A percentile compares a stretch with the other conserved stretches of the same genome.
Evolutionary conservation across 2,113 vertebrate species (phyloP).

Genomic region (Siniperca knerii): DNA sequence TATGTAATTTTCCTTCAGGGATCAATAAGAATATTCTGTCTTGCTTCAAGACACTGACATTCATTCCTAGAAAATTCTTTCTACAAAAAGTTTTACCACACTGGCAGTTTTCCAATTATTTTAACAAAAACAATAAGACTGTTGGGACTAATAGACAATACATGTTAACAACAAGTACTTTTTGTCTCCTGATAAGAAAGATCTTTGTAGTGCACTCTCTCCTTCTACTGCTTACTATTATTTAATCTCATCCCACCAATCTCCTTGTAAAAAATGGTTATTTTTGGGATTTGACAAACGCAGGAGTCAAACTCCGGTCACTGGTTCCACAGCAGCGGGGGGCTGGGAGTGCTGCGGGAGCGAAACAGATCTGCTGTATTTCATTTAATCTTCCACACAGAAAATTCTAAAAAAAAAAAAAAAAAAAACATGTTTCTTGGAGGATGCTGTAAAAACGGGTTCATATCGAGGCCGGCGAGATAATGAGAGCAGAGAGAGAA

Average conservation of each 20-base stretch:
- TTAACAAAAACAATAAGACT: not conserved
- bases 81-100: not conserved
- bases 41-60: not conserved
- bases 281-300: constrained; percentile 72
- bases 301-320: constrained; percentile 84
- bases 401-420: constrained; percentile 48
- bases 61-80: not conserved
- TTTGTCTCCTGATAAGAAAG: not conserved
- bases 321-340: constrained; percentile 59
- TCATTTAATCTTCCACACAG: constrained; percentile 73
- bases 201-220: not conserved
- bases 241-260: constrained; percentile 26
- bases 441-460: constrained; percentile 61
- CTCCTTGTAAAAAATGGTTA: constrained; percentile 64
- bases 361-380: constrained; percentile 68
- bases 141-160: not conserved
- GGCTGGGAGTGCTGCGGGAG: constrained; percentile 51
- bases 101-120: not conserved
- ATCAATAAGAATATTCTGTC: not conserved
- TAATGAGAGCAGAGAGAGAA: constrained; percentile 57
- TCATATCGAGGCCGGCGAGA: constrained; percentile 70
- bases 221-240: not conserved
- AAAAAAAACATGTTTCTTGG: constrained; percentile 30
- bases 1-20: not conserved
- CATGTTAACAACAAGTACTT: not conserved